Base-by-base conservation (phyloP, 2,113 vertebrate species). In the Solea solea region DNA sequence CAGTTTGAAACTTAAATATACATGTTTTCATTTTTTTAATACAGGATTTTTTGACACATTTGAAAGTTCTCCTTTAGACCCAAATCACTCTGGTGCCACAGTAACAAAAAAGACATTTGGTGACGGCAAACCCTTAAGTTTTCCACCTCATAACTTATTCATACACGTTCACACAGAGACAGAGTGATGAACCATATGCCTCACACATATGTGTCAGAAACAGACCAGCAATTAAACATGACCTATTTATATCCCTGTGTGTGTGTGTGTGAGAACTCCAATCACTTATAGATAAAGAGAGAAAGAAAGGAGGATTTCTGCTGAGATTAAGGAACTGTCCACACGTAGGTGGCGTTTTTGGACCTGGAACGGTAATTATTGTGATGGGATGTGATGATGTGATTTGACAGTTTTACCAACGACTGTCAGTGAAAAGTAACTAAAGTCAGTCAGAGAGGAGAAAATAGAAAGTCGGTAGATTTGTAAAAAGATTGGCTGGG, bases 171-270 rank as follows among this genome's bases (percentile, higher is more conserved):
- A 67, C 21, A 67, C 5, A 71, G 6, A 73, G 7, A 51, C 34
- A 34, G 34, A 34, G 34, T 34, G 34, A 34, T 34, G 34, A 2
- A 48, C 81, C 84, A 83, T 89, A 83, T 89, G 75, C 40, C 28
- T 42, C 16, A 60, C 60, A 74, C 78, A 78, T 74, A 79, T 72
- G 76, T 78, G 68, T 78, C 8, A 80, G 69, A 78, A 74, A 77
- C 42, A 0, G 21, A 76, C 41, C 63, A 74, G 53, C 54, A 69
- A 70, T 45, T 53, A 25, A 75, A 69, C 58, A 8, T 64, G 73
- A 76, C 79, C 74, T 58, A 81, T 72, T 84, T 84, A 53, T 63
- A 63, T 60, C 0, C 0, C 10, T 40, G 27, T 48, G 11, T 27
- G 13, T 12, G 13, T 12, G 27, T 28, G 41, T 4, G 7, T 64